Percentiles rank a stretch among this genome's conserved stretches.
Conservation (phyloP, 2,888 invertebrate species). For the Phorcus lineatus region DNA sequence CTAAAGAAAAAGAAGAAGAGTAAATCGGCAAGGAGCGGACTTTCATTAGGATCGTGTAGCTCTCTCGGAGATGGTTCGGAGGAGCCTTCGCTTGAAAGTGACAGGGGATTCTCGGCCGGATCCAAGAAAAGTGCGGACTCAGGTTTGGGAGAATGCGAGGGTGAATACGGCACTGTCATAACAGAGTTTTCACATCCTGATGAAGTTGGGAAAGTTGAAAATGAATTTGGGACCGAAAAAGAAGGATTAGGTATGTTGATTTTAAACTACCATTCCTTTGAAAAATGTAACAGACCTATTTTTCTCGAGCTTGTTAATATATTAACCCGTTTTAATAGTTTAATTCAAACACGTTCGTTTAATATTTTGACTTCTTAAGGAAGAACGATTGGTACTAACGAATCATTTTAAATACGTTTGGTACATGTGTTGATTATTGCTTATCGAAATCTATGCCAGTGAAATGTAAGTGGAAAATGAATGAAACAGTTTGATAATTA, state of each 20-base stretch:
- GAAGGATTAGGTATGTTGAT: constrained; percentile 57
- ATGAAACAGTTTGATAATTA: no score
- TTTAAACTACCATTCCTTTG: not conserved
- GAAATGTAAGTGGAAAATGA: no score
- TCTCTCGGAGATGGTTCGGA: constrained; percentile 44
- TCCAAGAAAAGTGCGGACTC: constrained; percentile 72
- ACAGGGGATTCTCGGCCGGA: constrained; percentile 66
- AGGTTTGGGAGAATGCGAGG: constrained; percentile 61
- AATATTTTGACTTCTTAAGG: no score
- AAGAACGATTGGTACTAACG: no score
- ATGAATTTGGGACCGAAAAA: constrained; percentile 54
- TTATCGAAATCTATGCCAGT: no score
- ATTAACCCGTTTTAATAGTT: no score
- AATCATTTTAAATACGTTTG: no score
- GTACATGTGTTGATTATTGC: no score
- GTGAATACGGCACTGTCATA: constrained; percentile 60
- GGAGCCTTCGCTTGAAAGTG: constrained; percentile 45
- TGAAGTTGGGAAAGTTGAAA: constrained; percentile 55
- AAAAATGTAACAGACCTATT: no score
- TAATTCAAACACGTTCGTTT: no score
- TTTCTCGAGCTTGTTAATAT: no score
- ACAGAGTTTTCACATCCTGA: constrained; percentile 65
- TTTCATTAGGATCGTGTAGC: constrained; percentile 47
- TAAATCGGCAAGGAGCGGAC: constrained; percentile 42
- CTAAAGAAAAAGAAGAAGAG: constrained; percentile 40